Conservation (phyloP, 2,797 vertebrate genomes). For the Trematomus bernacchii region DNA sequence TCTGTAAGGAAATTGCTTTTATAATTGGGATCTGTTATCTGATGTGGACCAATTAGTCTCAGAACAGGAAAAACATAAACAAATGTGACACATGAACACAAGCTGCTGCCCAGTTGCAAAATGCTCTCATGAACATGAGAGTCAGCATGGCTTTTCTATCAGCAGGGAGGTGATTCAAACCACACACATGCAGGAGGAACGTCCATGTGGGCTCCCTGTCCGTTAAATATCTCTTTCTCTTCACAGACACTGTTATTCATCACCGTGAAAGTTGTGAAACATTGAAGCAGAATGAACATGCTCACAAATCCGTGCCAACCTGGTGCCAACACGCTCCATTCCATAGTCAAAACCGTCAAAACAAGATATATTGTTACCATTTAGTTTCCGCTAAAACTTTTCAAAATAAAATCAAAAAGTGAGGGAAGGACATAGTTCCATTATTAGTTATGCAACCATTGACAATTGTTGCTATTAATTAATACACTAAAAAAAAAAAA, state of each 20-base stretch:
- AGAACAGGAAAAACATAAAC: neutral
- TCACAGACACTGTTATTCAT: neutral
- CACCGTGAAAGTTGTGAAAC: neutral
- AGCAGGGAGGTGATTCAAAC: constrained; percentile 18
- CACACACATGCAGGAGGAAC: neutral
- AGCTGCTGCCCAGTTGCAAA: constrained; percentile 3
- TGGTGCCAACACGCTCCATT: neutral
- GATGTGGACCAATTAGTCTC: neutral
- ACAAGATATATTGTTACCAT: fast-evolving
- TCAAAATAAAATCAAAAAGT: constrained; percentile 37
- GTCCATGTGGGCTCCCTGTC: too few relatives aligned
- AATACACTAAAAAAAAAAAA: too few relatives aligned
- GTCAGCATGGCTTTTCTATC: constrained; percentile 4
- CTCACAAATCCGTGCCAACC: constrained; percentile 15
- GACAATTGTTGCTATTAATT: neutral
- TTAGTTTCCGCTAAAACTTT: neutral
- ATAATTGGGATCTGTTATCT: neutral
- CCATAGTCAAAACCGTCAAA: neutral
- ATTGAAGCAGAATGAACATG: neutral
- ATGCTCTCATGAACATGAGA: neutral
- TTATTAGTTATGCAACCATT: neutral
- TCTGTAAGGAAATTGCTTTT: neutral
- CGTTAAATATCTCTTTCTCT: too few relatives aligned
- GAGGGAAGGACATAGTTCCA: neutral
- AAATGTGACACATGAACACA: neutral